Conservation (phyloP, 2,888 invertebrate genomes). For the Xylocampa areola region DNA sequence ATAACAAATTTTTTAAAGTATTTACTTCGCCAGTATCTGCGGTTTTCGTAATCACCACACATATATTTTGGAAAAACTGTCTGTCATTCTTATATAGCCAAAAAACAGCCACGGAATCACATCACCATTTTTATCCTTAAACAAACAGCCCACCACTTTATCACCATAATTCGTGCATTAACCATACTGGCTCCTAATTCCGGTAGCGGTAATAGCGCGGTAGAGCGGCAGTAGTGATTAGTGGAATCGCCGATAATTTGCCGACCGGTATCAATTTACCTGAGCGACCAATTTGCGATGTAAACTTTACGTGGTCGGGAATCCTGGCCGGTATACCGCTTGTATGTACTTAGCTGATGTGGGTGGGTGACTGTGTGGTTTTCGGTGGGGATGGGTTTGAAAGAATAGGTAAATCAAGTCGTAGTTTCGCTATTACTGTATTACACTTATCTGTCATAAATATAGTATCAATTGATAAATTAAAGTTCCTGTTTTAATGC, state of each 20-base stretch:
- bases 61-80: too few relatives aligned
- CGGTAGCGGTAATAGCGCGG: slow-evolving; percentile 47
- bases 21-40: too few relatives aligned
- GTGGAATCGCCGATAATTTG: slow-evolving; percentile 66
- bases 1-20: too few relatives aligned
- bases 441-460: too few relatives aligned
- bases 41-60: too few relatives aligned
- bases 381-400: not conserved
- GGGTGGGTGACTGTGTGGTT: not conserved
- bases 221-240: slow-evolving; percentile 65
- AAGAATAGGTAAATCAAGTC: not conserved
- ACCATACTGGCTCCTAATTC: slow-evolving; percentile 49
- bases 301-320: slow-evolving; percentile 21
- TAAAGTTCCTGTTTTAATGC: too few relatives aligned
- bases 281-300: slow-evolving; percentile 48
- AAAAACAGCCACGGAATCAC: too few relatives aligned
- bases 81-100: too few relatives aligned
- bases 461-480: too few relatives aligned
- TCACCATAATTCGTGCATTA: slow-evolving; percentile 36
- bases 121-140: not conserved
- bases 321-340: not conserved
- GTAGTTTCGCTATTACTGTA: too few relatives aligned
- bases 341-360: slow-evolving; percentile 9
- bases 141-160: slow-evolving; percentile 10
- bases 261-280: slow-evolving; percentile 61